Evolutionary conservation across 2,113 vertebrate species (phyloP).

Genomic region (Triplophysa rosa): DNA sequence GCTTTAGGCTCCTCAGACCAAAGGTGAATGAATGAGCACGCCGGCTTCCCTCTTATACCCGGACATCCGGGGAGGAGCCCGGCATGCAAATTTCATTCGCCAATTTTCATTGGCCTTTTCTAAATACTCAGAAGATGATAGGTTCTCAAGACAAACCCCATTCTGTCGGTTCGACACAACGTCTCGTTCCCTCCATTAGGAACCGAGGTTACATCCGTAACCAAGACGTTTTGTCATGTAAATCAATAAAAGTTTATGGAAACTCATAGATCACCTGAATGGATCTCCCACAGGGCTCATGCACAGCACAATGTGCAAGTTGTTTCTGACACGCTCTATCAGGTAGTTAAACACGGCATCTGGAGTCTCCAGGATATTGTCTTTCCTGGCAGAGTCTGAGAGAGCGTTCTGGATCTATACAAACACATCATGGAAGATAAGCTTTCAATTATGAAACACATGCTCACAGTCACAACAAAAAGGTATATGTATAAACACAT

Average conservation of each 20-base stretch:
- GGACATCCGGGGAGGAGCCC: too few relatives aligned
- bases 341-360: slow-evolving; percentile 83
- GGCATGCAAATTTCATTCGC: too few relatives aligned
- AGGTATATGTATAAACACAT: background rate
- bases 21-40: too few relatives aligned
- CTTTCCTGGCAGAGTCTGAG: slow-evolving; percentile 73
- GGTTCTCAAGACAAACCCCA: too few relatives aligned
- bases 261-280: slow-evolving; percentile 76
- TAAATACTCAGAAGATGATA: too few relatives aligned
- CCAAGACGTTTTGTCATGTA: background rate
- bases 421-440: slow-evolving; percentile 15
- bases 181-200: too few relatives aligned
- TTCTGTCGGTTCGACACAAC: too few relatives aligned
- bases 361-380: slow-evolving; percentile 73
- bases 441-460: background rate
- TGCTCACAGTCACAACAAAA: background rate
- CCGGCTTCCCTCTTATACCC: too few relatives aligned
- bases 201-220: too few relatives aligned
- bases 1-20: too few relatives aligned
- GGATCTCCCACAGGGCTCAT: slow-evolving; percentile 85
- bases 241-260: background rate
- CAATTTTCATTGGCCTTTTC: too few relatives aligned
- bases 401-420: slow-evolving; percentile 75
- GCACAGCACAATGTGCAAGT: slow-evolving; percentile 85
- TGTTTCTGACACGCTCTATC: slow-evolving; percentile 83